A percentile compares a stretch with the other conserved stretches of the same genome.
Evolutionary conservation across 37 sponge, comb jelly and placozoan species (phyloP).

Genomic region (Agelas oroides): DNA sequence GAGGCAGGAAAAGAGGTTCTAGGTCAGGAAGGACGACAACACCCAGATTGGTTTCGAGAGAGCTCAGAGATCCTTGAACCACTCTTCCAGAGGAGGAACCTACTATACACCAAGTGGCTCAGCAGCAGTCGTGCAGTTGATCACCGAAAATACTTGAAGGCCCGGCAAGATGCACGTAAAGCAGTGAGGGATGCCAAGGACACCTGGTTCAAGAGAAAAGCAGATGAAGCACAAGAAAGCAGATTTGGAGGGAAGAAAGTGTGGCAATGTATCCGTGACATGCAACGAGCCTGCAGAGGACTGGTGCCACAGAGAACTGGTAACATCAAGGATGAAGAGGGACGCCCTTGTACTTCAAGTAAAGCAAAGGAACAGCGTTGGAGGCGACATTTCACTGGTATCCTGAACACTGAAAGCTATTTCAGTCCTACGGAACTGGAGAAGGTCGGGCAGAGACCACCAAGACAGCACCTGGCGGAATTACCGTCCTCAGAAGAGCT

Average conservation of each 20-base stretch:
- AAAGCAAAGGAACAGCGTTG: conserved; percentile 11
- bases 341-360: not conserved
- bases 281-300: conserved; percentile 12
- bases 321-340: conserved; percentile 12
- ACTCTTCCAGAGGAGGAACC: not conserved
- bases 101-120: not conserved
- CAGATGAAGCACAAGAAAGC: conserved; percentile 1
- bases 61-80: not conserved
- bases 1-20: not conserved
- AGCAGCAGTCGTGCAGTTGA: not conserved
- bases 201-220: conserved; percentile 10
- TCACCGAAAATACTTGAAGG: not conserved
- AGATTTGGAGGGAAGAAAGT: conserved; percentile 23
- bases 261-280: conserved; percentile 7
- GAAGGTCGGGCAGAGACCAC: not conserved
- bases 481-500: not conserved
- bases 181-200: not conserved
- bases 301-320: not conserved
- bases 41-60: not conserved
- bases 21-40: not conserved
- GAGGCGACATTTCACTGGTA: conserved; percentile 9
- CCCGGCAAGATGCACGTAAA: too few relatives aligned
- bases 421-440: not conserved
- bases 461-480: too few relatives aligned
- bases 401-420: conserved; percentile 23